Percentiles rank a stretch among this genome's conserved stretches.
These are phyloP conservation scores for Smithornis capensis DNA, from an alignment of 2,113 vertebrate genomes.

Conservation along the genomic window DNA sequence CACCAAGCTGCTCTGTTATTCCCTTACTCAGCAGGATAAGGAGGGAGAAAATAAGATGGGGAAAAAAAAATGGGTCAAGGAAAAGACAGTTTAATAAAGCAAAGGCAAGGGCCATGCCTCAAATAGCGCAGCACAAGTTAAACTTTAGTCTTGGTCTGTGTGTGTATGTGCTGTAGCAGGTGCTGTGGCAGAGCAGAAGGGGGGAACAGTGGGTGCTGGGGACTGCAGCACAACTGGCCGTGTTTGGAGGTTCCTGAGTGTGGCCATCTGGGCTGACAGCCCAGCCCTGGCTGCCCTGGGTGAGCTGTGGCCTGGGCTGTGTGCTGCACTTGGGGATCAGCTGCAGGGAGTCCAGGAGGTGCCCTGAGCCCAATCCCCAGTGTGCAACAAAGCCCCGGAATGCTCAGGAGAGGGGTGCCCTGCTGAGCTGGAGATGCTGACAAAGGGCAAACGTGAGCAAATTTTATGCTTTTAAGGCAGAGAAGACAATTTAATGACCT, in stretches of 20 bases:
- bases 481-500: background rate
- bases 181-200: background rate
- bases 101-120: background rate
- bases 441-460: background rate
- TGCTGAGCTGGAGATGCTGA: background rate
- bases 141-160: background rate
- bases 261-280: background rate
- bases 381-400: background rate
- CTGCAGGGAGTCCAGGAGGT: background rate
- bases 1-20: background rate
- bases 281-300: too few species aligned
- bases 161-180: background rate
- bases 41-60: background rate
- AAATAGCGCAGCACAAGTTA: background rate
- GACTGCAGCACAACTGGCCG: background rate
- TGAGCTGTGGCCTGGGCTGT: background rate
- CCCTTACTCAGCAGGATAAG: background rate
- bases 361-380: background rate
- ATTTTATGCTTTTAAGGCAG: background rate
- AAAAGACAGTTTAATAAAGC: background rate
- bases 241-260: background rate
- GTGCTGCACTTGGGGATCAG: background rate
- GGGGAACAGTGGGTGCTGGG: background rate
- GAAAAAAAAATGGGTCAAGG: background rate
- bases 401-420: rapidly evolving